Percentiles rank a stretch among this genome's conserved stretches.
Evolutionary conservation across 2,888 invertebrate species (phyloP).

Genomic region (Tipula helvola): DNA sequence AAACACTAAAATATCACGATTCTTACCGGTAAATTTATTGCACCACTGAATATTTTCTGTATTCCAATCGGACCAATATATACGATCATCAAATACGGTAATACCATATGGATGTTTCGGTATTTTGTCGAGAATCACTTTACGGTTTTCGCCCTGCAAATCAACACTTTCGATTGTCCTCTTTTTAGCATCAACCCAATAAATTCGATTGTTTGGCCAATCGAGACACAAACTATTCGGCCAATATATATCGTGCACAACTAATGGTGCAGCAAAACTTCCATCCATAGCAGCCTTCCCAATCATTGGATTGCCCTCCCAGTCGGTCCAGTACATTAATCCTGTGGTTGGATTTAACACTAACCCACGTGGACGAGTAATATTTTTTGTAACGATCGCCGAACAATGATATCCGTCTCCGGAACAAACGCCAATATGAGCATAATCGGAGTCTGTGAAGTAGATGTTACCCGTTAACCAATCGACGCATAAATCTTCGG

Average conservation of each 20-base stretch:
- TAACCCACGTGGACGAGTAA: conserved; percentile 54
- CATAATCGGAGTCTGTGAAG: conserved; percentile 59
- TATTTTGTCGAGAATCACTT: conserved; percentile 37
- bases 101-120: conserved; percentile 72
- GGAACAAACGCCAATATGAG: conserved; percentile 61
- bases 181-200: conserved; percentile 75
- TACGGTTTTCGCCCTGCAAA: conserved; percentile 52
- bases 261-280: conserved; percentile 42
- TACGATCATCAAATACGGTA: conserved; percentile 71
- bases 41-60: conserved; percentile 60
- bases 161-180: conserved; percentile 50
- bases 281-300: conserved; percentile 82
- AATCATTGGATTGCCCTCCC: conserved; percentile 62
- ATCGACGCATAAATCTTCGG: conserved; percentile 66
- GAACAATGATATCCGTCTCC: conserved; percentile 54
- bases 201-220: conserved; percentile 61
- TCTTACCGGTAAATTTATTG: conserved; percentile 63
- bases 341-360: conserved; percentile 46
- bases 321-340: conserved; percentile 86
- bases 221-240: conserved; percentile 83
- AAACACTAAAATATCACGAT: conserved; percentile 41
- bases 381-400: conserved; percentile 45
- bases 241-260: conserved; percentile 53
- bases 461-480: conserved; percentile 71
- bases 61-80: conserved; percentile 87